Evolutionary conservation across 1,140 invertebrate genomes (phyloP).

Genomic region (Polyergus mexicanus): DNA sequence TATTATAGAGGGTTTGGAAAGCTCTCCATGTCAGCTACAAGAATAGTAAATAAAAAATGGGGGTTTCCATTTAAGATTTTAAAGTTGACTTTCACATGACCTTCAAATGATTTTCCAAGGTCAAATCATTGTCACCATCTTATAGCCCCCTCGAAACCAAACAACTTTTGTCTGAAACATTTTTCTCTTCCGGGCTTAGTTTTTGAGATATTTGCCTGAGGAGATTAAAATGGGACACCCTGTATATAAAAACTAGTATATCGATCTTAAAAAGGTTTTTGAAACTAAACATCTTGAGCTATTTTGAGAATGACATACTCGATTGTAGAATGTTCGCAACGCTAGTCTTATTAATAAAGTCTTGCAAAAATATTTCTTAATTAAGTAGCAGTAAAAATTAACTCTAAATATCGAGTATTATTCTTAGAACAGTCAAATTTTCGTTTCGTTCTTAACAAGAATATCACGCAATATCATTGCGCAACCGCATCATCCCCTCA

Average conservation of each 20-base stretch:
- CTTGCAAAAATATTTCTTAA: not conserved
- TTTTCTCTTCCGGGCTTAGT: too few relatives aligned
- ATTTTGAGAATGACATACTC: not conserved
- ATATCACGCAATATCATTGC: not conserved
- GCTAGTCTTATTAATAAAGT: not conserved
- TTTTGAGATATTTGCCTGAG: too few relatives aligned
- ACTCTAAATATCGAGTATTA: not conserved
- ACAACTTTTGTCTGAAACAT: too few relatives aligned
- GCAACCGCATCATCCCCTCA: slow-evolving; percentile 26
- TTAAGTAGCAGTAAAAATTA: not conserved
- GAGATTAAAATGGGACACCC: too few relatives aligned
- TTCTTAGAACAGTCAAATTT: not conserved
- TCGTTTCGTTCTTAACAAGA: not conserved
- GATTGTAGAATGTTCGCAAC: not conserved
- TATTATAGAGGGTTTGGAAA: too few relatives aligned
- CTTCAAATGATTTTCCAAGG: too few relatives aligned
- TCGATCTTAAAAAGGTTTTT: not conserved
- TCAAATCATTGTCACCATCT: too few relatives aligned
- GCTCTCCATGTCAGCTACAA: too few relatives aligned
- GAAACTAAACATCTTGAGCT: not conserved
- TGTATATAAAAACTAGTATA: not conserved
- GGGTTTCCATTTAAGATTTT: too few relatives aligned
- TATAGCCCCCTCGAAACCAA: too few relatives aligned
- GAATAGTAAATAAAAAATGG: too few relatives aligned
- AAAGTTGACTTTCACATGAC: too few relatives aligned